Base-by-base conservation (phyloP, 2,113 vertebrate genomes). In the Sigmodon hispidus region DNA sequence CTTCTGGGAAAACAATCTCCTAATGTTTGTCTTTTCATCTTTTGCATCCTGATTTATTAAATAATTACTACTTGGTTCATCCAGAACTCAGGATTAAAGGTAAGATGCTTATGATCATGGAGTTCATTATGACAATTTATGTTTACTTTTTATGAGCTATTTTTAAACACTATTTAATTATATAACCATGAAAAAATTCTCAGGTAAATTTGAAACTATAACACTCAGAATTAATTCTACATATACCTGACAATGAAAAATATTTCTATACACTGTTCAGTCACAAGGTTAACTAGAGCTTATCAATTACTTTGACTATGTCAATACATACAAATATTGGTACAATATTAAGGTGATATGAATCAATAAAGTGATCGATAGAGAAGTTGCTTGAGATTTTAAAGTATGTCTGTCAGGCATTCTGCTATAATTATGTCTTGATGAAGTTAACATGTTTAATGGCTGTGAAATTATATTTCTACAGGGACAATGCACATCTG, bases 391-490 rank as follows among this genome's bases (percentile, higher is more conserved):
- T 61, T 0, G 63, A 72, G 84, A 91, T 91, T 98, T 96, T 97
- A 91, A 98, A 98, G 94, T 72, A 94, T 45, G 91, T 73, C 94
- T 97, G 93, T 95, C 94, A 95, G 90, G 57, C 87, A 97, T 95
- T 98, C 93, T 93, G 88, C 94, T 98, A 91, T 97, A 98, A 97
- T 98, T 97, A 98, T 95, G 87, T 97, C 91, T 96, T 97, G 97
- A 98, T 98, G 94, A 98, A 98, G 96, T 98, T 98, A 96, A 96
- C 95, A 96, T 96, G 98, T 97, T 98, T 98, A 98, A 98, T 97
- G 97, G 94, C 96, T 97, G 97, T 98, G 97, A 98, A 98, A 98
- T 97, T 98, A 89, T 95, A 95, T 98, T 98, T 97, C 97, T 98
- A 83, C 87, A 94, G 96, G 97, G 97, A 97, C 90, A 97, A 93